Evolutionary conservation across 2,113 vertebrate genomes (phyloP), one percentile per base, ranked within the genome.

Genomic region (Micromys minutus): DNA sequence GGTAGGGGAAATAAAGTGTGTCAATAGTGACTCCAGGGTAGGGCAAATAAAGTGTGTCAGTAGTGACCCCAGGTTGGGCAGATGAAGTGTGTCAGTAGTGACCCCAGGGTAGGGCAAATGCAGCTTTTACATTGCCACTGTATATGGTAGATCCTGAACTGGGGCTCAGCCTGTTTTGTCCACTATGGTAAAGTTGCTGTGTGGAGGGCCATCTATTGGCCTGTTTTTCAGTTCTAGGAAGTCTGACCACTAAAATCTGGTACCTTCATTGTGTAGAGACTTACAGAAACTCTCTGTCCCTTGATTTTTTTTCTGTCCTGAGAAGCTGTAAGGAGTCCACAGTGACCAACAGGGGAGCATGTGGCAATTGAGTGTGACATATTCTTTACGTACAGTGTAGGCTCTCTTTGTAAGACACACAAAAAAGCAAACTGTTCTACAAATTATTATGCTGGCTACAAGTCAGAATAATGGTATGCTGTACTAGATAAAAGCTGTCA

Each of bases 171-270:
- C n/a, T 86, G 39, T 45, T 87, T 19, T 69, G 21, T 65, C 86
- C 3, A 79, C 29, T 24, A 5, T 36, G 1, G 1, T 52, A 34
- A 93, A 86, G 31, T 50, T 36, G 8, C 57, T 93, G 12, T 22
- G 47, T 61, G 24, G 15, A 39, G 47, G 34, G 61, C 17, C 50
- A 12, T 86, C 50, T 29, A 63, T 4, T 59, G 45, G 55, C 59
- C 69, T 85, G 36, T 31, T 87, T 90, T 88, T 90, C 52, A 92
- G 9, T 52, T 16, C 83, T 65, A 71, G 47, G 69, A 90, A 83
- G 47, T 72, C 61, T 45, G 22, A 50, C 50, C 75, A 21, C 31
- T 2, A 55, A 26, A 34, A 36, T 34, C 59, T 50, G 55, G 50
- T 67, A 31, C 19, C 42, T 72, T 79, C 13, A 17, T n/a, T 47